A percentile compares a stretch with the other conserved stretches of the same genome.
Conservation (phyloP, 2,888 invertebrate genomes). For the Xanthorhoe designata region DNA sequence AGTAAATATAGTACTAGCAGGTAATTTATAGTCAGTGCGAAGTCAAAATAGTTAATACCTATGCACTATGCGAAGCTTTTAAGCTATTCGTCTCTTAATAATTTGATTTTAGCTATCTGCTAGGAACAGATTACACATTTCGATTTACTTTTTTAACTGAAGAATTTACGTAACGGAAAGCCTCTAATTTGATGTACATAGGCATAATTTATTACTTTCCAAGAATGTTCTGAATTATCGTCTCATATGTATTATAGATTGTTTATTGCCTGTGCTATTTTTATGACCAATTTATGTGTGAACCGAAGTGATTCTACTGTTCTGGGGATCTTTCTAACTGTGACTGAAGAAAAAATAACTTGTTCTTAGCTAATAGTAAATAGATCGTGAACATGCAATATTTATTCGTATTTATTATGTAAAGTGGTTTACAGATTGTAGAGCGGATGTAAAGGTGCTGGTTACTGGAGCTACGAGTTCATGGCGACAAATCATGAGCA, state of each 20-base stretch:
- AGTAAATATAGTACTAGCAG: constrained; percentile 11
- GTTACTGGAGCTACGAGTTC: constrained; percentile 19
- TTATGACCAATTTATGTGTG: not conserved
- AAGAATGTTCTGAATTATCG: too few relatives aligned
- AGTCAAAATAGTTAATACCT: not conserved
- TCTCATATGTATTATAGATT: too few relatives aligned
- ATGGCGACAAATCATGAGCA: constrained; percentile 11
- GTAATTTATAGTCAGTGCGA: not conserved
- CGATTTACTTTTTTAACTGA: too few relatives aligned
- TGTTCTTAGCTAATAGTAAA: constrained; percentile 29
- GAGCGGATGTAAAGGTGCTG: constrained; percentile 32
- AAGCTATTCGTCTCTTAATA: too few relatives aligned
- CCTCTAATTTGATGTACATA: too few relatives aligned
- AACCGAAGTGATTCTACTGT: not conserved
- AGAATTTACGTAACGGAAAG: too few relatives aligned
- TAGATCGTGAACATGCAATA: constrained; percentile 33
- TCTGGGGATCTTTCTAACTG: not conserved
- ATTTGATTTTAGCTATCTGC: too few relatives aligned
- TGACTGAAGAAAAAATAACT: constrained; percentile 20
- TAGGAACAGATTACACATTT: too few relatives aligned
- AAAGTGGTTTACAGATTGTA: constrained; percentile 30
- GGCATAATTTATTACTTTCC: too few relatives aligned
- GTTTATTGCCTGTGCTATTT: too few relatives aligned
- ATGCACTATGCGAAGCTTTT: not conserved
- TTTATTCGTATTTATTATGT: constrained; percentile 33